Base-by-base conservation (phyloP, 1,140 invertebrate species). In the Brevipalpus yothersi region DNA sequence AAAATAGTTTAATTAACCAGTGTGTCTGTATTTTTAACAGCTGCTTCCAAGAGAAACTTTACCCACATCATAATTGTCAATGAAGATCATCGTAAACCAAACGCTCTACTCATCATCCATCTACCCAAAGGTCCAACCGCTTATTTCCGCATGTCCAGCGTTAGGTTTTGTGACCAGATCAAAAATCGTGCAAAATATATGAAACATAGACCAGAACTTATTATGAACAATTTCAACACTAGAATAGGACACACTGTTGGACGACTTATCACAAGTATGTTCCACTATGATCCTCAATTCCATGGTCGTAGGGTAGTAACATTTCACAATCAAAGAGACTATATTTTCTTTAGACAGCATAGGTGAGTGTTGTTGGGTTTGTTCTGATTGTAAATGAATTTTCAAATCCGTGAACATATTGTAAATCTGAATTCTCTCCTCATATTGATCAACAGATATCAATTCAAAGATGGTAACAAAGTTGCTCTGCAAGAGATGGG, bases 241-340 rank as follows among this genome's bases (percentile, higher is more conserved):
- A 77, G 91, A 3, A 73, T 98, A 7, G 94, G 94, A 60, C 76
- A 86, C 56, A 82, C 82, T 2, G 78, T 98, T 49, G 84, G 83
- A 8, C 77, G 93, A 63, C 89, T 97, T 85, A 74, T 98, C 53
- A 86, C 88, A n/a, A 83, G 89, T 1, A 70, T 98, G 12, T 99
- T 98, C 73, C 92, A 96, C 70, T 89, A 91, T 73, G 80, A 92
- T 68, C 92, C 94, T 0, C 79, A 97, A 68, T 98, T 94, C 71
- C 80, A 81, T 66, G 92, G 92, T 1, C 77, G 91, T 17, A 76
- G 92, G 63, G 90, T 82, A 3, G 86, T 93, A 15, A 96, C 94
- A 15, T 96, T 98, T 70, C 94, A 98, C 71, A 98, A 98, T 75
- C 94, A 98, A 70, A 76, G 94, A 62, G 94, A 98, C 75, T 99